Conservation (phyloP, 2,888 invertebrate species). For the Lutraria lutraria region DNA sequence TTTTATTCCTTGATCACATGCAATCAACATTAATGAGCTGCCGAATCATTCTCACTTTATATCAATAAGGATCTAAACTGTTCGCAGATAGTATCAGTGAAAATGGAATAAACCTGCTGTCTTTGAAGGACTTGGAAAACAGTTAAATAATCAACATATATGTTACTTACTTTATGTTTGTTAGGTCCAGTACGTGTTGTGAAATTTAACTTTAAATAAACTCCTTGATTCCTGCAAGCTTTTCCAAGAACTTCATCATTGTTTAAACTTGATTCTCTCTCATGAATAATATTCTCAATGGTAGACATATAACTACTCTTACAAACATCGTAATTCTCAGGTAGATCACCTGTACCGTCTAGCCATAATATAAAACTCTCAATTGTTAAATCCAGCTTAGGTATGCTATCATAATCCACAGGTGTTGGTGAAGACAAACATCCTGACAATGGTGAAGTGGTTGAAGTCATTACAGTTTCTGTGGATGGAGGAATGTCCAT, state of each 20-base stretch:
- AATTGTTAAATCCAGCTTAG: conserved; percentile 18
- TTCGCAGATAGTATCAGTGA: no score
- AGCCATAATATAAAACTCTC: conserved; percentile 30
- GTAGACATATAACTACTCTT: neutral
- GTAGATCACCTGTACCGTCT: neutral
- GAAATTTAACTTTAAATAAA: conserved; percentile 30
- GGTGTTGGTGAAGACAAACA: neutral
- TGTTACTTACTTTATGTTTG: conserved; percentile 23
- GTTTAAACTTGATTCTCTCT: conserved; percentile 23
- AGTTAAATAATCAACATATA: neutral
- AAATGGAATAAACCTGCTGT: no score
- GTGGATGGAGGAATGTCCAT: conserved; percentile 17
- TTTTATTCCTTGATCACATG: no score
- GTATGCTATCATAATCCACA: neutral
- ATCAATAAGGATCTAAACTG: no score
- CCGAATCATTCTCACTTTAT: no score
- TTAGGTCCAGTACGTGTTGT: neutral
- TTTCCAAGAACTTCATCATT: conserved; percentile 9
- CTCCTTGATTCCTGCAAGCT: conserved; percentile 19
- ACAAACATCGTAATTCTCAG: neutral
- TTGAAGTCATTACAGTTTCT: neutral
- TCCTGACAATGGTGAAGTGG: conserved; percentile 29
- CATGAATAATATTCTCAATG: neutral
- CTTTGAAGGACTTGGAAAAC: no score
- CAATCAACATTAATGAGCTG: no score